A percentile compares a stretch with the other conserved stretches of the same genome.
These are phyloP conservation scores for Xylocopa sonorina DNA, from an alignment of 1,140 invertebrate genomes.

Conservation along the genomic window DNA sequence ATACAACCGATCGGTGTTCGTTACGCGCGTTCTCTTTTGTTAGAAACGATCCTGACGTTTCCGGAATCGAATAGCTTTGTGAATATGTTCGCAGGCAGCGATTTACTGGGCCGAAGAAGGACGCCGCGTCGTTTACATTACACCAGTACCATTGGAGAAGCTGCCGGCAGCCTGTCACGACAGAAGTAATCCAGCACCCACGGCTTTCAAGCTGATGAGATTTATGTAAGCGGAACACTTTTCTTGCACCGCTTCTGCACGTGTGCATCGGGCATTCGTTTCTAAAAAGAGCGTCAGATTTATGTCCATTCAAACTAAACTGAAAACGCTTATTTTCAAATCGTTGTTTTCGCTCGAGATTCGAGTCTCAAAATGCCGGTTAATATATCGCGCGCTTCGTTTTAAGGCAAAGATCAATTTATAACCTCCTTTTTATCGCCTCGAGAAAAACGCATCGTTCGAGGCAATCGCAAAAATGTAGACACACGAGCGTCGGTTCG, in stretches of 20 bases:
- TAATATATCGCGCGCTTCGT: not conserved
- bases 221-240: constrained; percentile 74
- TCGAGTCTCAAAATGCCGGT: not conserved
- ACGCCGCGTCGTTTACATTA: constrained; percentile 72
- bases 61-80: constrained; percentile 40
- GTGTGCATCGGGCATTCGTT: constrained; percentile 31
- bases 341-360: not conserved
- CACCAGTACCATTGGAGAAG: constrained; percentile 66
- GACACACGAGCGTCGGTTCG: too few species aligned
- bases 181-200: constrained; percentile 64
- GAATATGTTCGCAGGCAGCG: constrained; percentile 71
- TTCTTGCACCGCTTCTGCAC: constrained; percentile 40
- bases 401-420: not conserved
- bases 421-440: not conserved
- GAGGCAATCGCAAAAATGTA: too few species aligned
- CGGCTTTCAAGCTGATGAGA: constrained; percentile 74
- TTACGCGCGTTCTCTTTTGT: constrained; percentile 8
- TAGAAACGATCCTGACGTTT: constrained; percentile 11
- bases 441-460: not conserved
- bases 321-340: constrained; percentile 26
- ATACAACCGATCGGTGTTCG: not conserved
- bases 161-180: constrained; percentile 75
- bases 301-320: constrained; percentile 29
- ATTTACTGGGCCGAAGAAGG: constrained; percentile 77
- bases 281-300: constrained; percentile 33